phyloP scores from a whole-genome alignment of 92 coral and sea anemone genomes.

The Heliopora coerulea region DNA sequence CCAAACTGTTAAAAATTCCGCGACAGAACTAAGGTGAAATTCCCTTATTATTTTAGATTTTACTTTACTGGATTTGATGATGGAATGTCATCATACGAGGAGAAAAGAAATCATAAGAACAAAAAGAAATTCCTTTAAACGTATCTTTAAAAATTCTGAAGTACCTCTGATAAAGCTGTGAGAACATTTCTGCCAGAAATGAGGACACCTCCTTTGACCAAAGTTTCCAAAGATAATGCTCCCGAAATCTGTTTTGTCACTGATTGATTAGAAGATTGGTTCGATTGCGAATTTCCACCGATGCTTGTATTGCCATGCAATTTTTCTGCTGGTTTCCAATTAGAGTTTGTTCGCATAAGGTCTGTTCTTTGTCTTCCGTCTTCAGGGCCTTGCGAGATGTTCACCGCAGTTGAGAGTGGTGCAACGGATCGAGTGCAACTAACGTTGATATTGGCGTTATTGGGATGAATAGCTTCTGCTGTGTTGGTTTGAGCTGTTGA shows the following conservation, averaged over 20 bases:
- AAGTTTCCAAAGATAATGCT: conserved; percentile 6
- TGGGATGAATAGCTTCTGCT: not conserved
- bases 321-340: not conserved
- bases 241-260: not conserved
- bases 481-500: not conserved
- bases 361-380: not conserved
- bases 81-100: no score
- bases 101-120: no score
- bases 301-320: not conserved
- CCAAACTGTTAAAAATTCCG: no score
- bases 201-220: conserved; percentile 19
- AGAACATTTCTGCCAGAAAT: conserved; percentile 24
- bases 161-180: conserved; percentile 6
- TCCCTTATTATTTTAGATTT: no score
- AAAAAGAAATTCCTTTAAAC: not conserved
- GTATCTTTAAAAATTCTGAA: not conserved
- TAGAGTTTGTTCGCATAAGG: not conserved
- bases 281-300: not conserved
- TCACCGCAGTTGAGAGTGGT: not conserved
- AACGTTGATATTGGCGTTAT: not conserved
- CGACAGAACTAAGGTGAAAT: no score
- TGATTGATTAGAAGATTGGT: not conserved
- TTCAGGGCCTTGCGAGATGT: not conserved
- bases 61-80: no score
- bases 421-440: not conserved